Base-by-base conservation (phyloP, 2,888 invertebrate genomes). In the Ypsolopha sequella region DNA sequence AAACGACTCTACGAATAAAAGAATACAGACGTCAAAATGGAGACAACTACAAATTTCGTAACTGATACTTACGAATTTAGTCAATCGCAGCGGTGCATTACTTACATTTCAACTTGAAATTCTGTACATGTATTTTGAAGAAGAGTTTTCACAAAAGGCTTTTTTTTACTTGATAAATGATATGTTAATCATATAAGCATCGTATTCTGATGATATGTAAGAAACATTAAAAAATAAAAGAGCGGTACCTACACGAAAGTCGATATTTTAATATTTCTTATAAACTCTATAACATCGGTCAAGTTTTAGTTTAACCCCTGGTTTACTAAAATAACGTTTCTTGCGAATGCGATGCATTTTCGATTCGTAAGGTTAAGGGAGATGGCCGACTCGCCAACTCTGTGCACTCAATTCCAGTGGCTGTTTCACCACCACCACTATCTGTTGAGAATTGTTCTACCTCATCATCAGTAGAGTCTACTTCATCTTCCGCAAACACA, bases 371-470 rank as follows among this genome's bases (percentile, higher is more conserved):
- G 13, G 65, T 64, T 7, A 66, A 52, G 63, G 72, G 68, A 48
- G 68, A 60, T 33, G 84, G 77, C 50, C 87, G 73, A 59, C 72
- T 80, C 11, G 80, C 68, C 35, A 87, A 72, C 65, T 84, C 85
- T 50, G 87, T 84, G 60, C 79, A 68, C 53, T 82, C 82, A 41
- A 71, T 56, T 9, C 57, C 70, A 11, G 64, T 70, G 39, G 76
- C 73, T 50, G 73, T 73, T 24, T 80, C 81, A 48, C 76, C 85
- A 53, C 91, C 90, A 59, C 93, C 94, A 65, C 93, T 95, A 68
- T 95, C 95, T 41, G 94, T 94, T 54, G 94, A 94, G 68, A 95
- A 92, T 64, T 93, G 93, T 65, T 93, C 94, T 62, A 94, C 91
- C 66, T 95, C 95, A 65, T 94, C 94, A 68, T 95, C 95, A 11